A percentile compares a stretch with the other conserved stretches of the same genome.
phyloP scores from a whole-genome alignment of 2,888 invertebrate species.

The Diloba caeruleocephala region DNA sequence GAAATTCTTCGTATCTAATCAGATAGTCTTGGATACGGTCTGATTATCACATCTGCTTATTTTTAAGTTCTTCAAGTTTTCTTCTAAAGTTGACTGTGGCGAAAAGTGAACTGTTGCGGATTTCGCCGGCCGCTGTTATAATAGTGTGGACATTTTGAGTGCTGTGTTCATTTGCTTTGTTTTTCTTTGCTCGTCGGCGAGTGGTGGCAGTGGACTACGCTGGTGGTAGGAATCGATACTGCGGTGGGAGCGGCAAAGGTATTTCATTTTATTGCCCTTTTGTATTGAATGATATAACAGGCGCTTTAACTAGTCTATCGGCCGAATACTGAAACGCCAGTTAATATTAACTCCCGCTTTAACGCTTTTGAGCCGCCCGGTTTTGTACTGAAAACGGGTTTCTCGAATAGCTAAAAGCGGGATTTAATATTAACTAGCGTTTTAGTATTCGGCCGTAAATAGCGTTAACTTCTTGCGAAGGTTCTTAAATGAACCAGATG shows the following conservation, averaged over 20 bases:
- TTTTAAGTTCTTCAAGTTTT: slow-evolving; percentile 75
- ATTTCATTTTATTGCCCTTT: slow-evolving; percentile 64
- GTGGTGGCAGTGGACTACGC: slow-evolving; percentile 77
- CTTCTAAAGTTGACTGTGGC: slow-evolving; percentile 70
- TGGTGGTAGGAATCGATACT: slow-evolving; percentile 86
- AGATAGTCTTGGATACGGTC: slow-evolving; percentile 47
- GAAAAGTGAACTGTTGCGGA: slow-evolving; percentile 76
- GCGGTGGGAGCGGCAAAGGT: slow-evolving; percentile 86
- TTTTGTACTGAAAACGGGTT: too few relatives aligned
- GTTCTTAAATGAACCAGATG: too few relatives aligned
- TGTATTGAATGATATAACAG: slow-evolving; percentile 29
- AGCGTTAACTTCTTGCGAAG: too few relatives aligned
- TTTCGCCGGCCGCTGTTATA: slow-evolving; percentile 73
- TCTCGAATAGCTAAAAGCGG: too few relatives aligned
- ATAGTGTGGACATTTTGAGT: slow-evolving; percentile 77
- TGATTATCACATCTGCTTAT: slow-evolving; percentile 64
- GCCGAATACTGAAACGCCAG: too few relatives aligned
- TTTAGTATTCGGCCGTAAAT: too few relatives aligned
- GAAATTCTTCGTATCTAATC: slow-evolving; percentile 50
- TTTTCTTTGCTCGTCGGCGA: slow-evolving; percentile 79
- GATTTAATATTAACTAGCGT: too few relatives aligned
- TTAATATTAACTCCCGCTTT: slow-evolving; percentile 17
- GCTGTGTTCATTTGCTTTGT: slow-evolving; percentile 83
- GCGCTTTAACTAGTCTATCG: slow-evolving; percentile 8
- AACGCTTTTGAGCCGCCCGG: too few relatives aligned